A percentile compares a stretch with the other conserved stretches of the same genome.
Conservation (phyloP, 1,140 invertebrate species). For the Maniola jurtina region DNA sequence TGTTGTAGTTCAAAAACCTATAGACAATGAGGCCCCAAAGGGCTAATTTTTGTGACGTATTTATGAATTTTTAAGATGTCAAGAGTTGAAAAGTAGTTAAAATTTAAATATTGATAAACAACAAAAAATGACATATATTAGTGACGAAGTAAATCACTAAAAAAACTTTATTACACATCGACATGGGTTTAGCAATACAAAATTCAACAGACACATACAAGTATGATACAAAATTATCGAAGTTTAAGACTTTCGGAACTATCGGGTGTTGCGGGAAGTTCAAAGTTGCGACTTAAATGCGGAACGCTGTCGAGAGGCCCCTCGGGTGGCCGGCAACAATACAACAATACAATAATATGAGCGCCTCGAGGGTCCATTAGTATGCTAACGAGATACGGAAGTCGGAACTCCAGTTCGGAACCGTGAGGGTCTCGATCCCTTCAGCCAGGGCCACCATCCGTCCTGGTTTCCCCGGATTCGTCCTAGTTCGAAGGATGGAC, state of each 20-base stretch:
- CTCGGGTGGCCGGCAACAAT: constrained; percentile 30
- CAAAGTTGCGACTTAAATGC: constrained; percentile 25
- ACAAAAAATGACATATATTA: too few species aligned
- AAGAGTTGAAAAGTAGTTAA: too few species aligned
- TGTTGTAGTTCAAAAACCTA: too few species aligned
- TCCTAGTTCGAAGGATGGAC: too few species aligned
- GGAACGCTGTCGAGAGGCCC: constrained; percentile 4
- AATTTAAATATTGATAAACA: too few species aligned
- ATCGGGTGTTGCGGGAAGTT: constrained; percentile 11
- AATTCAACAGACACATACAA: neutral
- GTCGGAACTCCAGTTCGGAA: constrained; percentile 38
- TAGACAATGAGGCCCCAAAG: too few species aligned
- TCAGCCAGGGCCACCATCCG: neutral
- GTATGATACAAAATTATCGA: constrained; percentile 8
- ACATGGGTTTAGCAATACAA: neutral
- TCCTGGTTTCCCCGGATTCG: too few species aligned
- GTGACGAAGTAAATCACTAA: too few species aligned
- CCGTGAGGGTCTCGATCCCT: constrained; percentile 29
- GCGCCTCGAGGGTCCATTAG: constrained; percentile 50
- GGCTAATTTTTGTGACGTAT: too few species aligned
- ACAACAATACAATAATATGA: constrained; percentile 49
- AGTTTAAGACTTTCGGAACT: constrained; percentile 9
- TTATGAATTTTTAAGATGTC: too few species aligned
- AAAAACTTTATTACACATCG: neutral
- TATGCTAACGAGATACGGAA: constrained; percentile 59